These are phyloP conservation scores for Neoitamus cyanurus DNA, from an alignment of 2,888 invertebrate genomes.

Conservation along the genomic window DNA sequence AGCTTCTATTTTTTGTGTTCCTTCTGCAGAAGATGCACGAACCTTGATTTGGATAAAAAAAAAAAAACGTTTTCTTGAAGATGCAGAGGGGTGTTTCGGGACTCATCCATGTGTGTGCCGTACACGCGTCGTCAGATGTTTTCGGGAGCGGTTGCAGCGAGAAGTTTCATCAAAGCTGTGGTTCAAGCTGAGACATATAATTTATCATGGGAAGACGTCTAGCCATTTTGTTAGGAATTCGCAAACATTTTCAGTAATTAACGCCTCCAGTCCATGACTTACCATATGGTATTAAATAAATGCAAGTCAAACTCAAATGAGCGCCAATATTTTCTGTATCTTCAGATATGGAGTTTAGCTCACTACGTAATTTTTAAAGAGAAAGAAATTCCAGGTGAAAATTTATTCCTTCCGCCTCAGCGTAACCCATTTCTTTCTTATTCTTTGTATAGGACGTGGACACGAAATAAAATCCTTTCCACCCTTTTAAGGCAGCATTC, in stretches of 20 bases:
- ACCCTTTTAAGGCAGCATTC: neutral
- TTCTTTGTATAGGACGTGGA: neutral
- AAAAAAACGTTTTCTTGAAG: neutral
- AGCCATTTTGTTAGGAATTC: neutral
- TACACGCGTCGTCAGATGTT: neutral
- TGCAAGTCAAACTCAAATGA: neutral
- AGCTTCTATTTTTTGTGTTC: neutral
- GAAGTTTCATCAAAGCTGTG: neutral
- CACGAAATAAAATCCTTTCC: neutral
- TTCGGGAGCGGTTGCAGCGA: neutral
- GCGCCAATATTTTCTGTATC: neutral
- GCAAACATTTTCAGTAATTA: neutral
- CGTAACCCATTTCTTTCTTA: neutral
- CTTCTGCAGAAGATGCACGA: neutral
- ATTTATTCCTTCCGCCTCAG: neutral
- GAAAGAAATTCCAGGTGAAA: neutral
- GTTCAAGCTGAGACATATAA: neutral
- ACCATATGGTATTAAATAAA: too few species aligned
- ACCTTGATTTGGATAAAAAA: neutral
- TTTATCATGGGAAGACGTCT: neutral
- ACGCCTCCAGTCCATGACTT: too few species aligned
- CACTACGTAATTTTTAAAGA: neutral
- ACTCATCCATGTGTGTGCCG: neutral
- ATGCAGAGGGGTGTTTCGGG: neutral
- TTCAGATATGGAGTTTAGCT: neutral